A percentile compares a stretch with the other conserved stretches of the same genome.
phyloP scores from a whole-genome alignment of 1,140 invertebrate species.

The Zophobas atratus region DNA sequence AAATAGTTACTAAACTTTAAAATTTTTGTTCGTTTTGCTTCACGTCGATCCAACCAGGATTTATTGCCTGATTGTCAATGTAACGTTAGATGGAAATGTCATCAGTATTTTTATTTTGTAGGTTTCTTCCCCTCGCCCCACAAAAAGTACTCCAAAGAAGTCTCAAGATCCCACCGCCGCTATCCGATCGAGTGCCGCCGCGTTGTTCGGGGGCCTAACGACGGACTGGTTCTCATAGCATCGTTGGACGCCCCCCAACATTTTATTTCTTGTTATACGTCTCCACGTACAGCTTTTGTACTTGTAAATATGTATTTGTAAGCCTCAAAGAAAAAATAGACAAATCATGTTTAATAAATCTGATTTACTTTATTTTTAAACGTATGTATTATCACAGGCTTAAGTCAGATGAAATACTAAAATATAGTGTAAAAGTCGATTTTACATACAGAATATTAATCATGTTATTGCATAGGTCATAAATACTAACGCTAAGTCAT shows the following conservation, averaged over 20 bases:
- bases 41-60: too few species aligned
- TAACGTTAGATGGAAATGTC: too few species aligned
- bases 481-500: constrained; percentile 43
- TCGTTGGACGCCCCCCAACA: neutral
- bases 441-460: constrained; percentile 38
- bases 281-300: constrained; percentile 41
- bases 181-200: constrained; percentile 79
- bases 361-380: constrained; percentile 36
- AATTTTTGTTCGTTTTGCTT: too few species aligned
- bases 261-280: constrained; percentile 1
- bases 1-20: too few species aligned
- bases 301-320: constrained; percentile 37
- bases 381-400: constrained; percentile 57
- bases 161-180: constrained; percentile 59
- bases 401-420: constrained; percentile 59
- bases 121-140: constrained; percentile 3
- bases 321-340: constrained; percentile 27
- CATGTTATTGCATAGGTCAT: constrained; percentile 48
- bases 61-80: too few species aligned
- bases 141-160: constrained; percentile 56
- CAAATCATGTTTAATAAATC: constrained; percentile 21
- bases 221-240: constrained; percentile 80
- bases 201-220: constrained; percentile 84
- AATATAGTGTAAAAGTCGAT: constrained; percentile 52
- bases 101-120: constrained; percentile 16